These are phyloP conservation scores for Caenorhabditis elegans DNA, from an alignment of 1,140 invertebrate species.

Conservation along the genomic window WBcel235 BX284603.4:6035501-6036000, in stretches of 20 bases:
- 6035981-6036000: constrained; percentile 77
- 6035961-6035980: background rate
- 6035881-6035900: constrained; percentile 37
- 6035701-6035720: constrained; percentile 51
- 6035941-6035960: constrained; percentile 66
- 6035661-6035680: constrained; percentile 51
- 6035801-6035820: constrained; percentile 72
- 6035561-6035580: constrained; percentile 78
- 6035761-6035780: constrained; percentile 79
- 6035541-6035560: constrained; percentile 71
- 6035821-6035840: constrained; percentile 78
- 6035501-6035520: constrained; percentile 77
- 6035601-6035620: constrained; percentile 75
- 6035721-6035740: constrained; percentile 49
- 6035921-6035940: constrained; percentile 77
- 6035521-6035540: constrained; percentile 46
- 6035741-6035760: constrained; percentile 83
- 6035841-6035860: constrained; percentile 73
- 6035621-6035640: constrained; percentile 37
- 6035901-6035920: constrained; percentile 74
- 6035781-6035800: constrained; percentile 77
- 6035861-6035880: constrained; percentile 31
- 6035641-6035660: constrained; percentile 29
- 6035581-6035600: constrained; percentile 80
- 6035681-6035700: constrained; percentile 56